These are phyloP conservation scores for Porites lobata DNA, from an alignment of 92 coral and sea anemone species.

Conservation along the genomic window DNA sequence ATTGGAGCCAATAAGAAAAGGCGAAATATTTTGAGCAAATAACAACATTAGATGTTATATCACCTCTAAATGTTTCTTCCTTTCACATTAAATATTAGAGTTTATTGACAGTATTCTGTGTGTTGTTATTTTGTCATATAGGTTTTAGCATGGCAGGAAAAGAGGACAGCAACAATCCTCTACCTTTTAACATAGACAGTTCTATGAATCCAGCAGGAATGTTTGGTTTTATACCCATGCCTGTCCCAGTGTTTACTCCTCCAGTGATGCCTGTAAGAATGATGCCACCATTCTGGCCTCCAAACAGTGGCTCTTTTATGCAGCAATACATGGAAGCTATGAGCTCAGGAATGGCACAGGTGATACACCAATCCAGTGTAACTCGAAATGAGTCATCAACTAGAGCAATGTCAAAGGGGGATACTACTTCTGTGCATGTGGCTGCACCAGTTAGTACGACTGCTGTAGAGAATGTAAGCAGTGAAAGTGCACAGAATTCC, in stretches of 20 bases:
- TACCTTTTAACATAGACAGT: conserved; percentile 27
- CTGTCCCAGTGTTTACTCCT: conserved; percentile 70
- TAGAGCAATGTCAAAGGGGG: not conserved
- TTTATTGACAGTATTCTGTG: not conserved
- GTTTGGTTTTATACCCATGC: conserved; percentile 65
- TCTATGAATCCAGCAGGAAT: conserved; percentile 42
- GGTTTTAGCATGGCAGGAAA: conserved; percentile 37
- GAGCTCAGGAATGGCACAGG: conserved; percentile 20
- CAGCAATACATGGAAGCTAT: conserved; percentile 59
- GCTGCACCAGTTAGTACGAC: not conserved
- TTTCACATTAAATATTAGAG: not conserved
- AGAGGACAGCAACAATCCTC: conserved; percentile 24
- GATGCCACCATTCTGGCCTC: conserved; percentile 64
- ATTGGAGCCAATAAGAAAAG: too few relatives aligned
- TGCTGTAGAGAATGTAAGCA: not conserved
- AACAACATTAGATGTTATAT: too few relatives aligned
- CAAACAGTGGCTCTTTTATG: conserved; percentile 39
- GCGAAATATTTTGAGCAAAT: too few relatives aligned
- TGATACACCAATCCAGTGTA: not conserved
- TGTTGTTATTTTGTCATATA: not conserved
- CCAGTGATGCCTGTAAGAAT: conserved; percentile 70
- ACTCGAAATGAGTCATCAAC: conserved; percentile 9
- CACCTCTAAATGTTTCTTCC: too few relatives aligned
- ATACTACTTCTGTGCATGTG: not conserved
- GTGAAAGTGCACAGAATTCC: not conserved